Conservation (phyloP, 64 coral and sea anemone genomes). For the Catalaphyllia jardinei region DNA sequence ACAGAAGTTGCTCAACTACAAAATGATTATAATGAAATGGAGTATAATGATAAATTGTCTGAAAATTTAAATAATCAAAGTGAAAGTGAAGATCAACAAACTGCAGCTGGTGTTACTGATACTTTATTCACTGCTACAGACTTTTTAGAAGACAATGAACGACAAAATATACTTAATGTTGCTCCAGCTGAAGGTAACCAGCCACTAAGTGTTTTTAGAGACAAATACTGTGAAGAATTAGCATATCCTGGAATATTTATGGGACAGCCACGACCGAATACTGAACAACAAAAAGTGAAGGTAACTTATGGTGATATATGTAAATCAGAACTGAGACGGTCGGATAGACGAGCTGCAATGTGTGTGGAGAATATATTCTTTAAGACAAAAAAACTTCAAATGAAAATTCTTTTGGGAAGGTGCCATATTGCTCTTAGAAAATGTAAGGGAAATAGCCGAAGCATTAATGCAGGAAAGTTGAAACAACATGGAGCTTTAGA, state of each 20-base stretch:
- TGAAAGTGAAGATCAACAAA: not conserved
- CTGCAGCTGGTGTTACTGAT: not conserved
- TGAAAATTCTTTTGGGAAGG: no score
- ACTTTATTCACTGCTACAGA: not conserved
- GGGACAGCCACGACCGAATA: no score
- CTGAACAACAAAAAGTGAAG: no score
- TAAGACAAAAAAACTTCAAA: no score
- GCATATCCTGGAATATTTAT: no score
- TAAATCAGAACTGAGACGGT: slow-evolving; percentile 34
- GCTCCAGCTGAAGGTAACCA: not conserved
- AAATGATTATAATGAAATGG: not conserved
- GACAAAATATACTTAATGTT: not conserved
- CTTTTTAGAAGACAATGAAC: not conserved
- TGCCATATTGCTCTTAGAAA: no score
- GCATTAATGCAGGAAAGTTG: no score
- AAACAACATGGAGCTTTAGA: no score
- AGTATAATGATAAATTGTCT: not conserved
- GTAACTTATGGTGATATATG: not conserved
- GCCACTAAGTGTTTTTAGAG: not conserved
- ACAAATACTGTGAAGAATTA: no score
- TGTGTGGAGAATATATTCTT: no score
- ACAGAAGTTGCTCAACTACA: not conserved
- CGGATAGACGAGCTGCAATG: slow-evolving; percentile 16
- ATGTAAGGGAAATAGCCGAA: no score
- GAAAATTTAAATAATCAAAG: not conserved